Conservation (phyloP, 2,888 invertebrate species). For the Drosophila picticornis region DNA sequence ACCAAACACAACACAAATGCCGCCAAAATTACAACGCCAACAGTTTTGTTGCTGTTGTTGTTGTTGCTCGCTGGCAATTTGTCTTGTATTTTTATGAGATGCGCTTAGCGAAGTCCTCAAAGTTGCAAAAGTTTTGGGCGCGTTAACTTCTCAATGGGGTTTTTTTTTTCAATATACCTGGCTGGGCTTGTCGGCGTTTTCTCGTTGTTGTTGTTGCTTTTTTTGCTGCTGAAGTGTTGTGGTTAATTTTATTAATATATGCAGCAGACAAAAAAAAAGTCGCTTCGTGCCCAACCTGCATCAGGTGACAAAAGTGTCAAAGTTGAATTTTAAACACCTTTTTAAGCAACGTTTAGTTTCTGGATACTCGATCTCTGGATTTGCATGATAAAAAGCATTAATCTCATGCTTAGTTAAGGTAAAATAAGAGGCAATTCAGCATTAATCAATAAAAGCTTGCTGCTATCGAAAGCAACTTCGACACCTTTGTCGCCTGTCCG, state of each 20-base stretch:
- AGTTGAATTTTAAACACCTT: neutral
- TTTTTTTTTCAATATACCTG: slow-evolving; percentile 29
- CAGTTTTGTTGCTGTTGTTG: slow-evolving; percentile 13
- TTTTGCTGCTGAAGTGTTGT: slow-evolving; percentile 20
- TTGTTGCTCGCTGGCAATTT: slow-evolving; percentile 43
- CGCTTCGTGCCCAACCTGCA: slow-evolving; percentile 33
- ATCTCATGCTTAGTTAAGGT: neutral
- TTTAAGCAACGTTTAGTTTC: neutral
- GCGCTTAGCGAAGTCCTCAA: slow-evolving; percentile 29
- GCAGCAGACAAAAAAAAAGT: slow-evolving; percentile 31
- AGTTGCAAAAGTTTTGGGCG: slow-evolving; percentile 38
- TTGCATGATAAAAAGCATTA: neutral
- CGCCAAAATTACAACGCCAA: slow-evolving; percentile 57
- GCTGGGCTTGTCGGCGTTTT: slow-evolving; percentile 38
- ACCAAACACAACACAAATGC: slow-evolving; percentile 61
- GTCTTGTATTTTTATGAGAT: slow-evolving; percentile 53
- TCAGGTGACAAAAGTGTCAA: slow-evolving; percentile 47
- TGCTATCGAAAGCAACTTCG: neutral
- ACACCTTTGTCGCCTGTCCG: slow-evolving; percentile 53
- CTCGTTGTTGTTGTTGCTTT: slow-evolving; percentile 14
- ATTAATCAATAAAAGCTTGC: neutral
- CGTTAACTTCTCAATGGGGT: slow-evolving; percentile 44
- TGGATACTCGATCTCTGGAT: neutral
- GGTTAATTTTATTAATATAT: slow-evolving; percentile 64
- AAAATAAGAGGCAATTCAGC: neutral